A percentile compares a stretch with the other conserved stretches of the same genome.
These are phyloP conservation scores for Bucco capensis DNA, from an alignment of 2,113 vertebrate species.

Conservation along the genomic window DNA sequence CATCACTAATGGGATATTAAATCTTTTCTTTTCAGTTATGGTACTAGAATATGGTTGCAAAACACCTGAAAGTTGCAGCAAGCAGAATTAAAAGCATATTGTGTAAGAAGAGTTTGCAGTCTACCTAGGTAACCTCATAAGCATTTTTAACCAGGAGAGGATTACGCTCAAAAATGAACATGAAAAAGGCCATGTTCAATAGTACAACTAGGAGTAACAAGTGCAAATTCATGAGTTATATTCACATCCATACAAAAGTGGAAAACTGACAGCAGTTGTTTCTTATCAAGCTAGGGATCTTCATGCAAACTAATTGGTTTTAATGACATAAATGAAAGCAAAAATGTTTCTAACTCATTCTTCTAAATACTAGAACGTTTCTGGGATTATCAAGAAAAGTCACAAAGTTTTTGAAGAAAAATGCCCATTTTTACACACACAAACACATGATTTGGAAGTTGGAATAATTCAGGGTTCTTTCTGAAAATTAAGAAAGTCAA, in stretches of 20 bases:
- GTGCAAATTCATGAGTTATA: not conserved
- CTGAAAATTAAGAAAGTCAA: not conserved
- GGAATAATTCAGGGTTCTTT: not conserved
- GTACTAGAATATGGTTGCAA: not conserved
- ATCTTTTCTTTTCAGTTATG: not conserved
- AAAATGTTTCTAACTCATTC: not conserved
- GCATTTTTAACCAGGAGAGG: not conserved
- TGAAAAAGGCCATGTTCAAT: not conserved
- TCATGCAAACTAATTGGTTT: not conserved
- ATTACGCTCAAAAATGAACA: not conserved
- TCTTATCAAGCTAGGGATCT: not conserved
- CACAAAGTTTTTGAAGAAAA: not conserved
- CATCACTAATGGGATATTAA: not conserved
- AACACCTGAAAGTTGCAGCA: not conserved
- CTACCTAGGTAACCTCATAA: not conserved
- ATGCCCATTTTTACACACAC: fast-evolving
- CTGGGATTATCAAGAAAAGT: not conserved
- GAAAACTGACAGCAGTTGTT: not conserved
- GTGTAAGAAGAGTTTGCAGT: not conserved
- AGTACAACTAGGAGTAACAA: not conserved
- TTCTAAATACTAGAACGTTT: not conserved
- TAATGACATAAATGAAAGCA: not conserved
- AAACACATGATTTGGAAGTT: not conserved
- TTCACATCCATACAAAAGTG: not conserved
- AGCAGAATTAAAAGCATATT: not conserved